Percentiles rank a stretch among this genome's conserved stretches.
These are phyloP conservation scores for Euwallacea fornicatus DNA, from an alignment of 1,140 invertebrate species.

Conservation along the genomic window DNA sequence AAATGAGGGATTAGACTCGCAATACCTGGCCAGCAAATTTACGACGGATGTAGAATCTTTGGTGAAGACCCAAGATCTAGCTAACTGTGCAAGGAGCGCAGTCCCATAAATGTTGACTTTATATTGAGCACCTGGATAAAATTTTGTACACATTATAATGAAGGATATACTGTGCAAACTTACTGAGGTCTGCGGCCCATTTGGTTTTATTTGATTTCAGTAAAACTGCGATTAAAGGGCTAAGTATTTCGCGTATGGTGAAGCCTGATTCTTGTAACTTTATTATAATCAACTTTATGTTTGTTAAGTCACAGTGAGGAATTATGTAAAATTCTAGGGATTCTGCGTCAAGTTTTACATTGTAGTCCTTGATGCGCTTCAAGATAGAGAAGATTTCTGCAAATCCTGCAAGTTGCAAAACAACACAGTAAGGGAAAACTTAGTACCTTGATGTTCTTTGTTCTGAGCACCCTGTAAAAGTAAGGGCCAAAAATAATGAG, in stretches of 20 bases:
- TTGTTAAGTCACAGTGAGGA: conserved; percentile 56
- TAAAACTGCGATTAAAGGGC: conserved; percentile 56
- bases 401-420: conserved; percentile 20
- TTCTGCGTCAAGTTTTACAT: conserved; percentile 57
- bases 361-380: conserved; percentile 55
- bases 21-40: conserved; percentile 46
- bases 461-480: conserved; percentile 37
- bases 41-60: conserved; percentile 42
- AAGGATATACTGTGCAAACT: conserved; percentile 35
- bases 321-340: conserved; percentile 59
- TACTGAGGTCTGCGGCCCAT: conserved; percentile 55
- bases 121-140: conserved; percentile 30
- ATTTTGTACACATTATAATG: background rate
- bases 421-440: no score
- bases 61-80: conserved; percentile 37
- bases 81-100: conserved; percentile 45
- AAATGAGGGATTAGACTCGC: conserved; percentile 35
- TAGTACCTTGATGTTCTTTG: conserved; percentile 39
- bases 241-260: conserved; percentile 50
- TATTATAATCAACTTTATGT: conserved; percentile 55
- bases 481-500: conserved; percentile 52
- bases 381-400: conserved; percentile 58
- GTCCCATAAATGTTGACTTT: conserved; percentile 43
- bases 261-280: conserved; percentile 56
- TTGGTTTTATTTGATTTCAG: conserved; percentile 55